Evolutionary conservation across 2,888 invertebrate genomes (phyloP), one percentile per base, ranked within the genome.

Genomic region (Drosophila sordidula): DNA sequence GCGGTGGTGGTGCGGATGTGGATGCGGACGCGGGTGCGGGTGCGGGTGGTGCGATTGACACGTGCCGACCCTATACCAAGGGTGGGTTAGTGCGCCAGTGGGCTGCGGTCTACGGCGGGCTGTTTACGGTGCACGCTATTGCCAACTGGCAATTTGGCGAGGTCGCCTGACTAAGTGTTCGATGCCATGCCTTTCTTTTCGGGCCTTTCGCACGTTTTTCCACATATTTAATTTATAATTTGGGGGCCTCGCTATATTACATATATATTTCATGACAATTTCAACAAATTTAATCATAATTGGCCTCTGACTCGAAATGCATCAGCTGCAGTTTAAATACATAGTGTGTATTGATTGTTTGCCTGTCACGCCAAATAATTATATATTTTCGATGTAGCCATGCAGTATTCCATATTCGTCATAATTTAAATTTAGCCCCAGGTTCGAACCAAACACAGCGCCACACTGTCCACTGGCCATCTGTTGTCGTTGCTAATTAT

Each of bases 91-190:
- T 11, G 41, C 14, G 34, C 22, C 14, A 14, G 11, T 0, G 3
- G 42, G 22, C 11, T 12, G 11, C 11, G 25, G n/a, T 4, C 34
- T n/a, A 11, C 6, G 38, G 2, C 26, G 26, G 18, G 22, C 34
- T 32, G 29, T 8, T 14, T 56, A 56, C 36, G 29, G 55, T 36
- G 22, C 68, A 68, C 65, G 71, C 65, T 49, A 70, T 36, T 52
- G 58, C 49, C 70, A 71, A 50, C 52, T 49, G 65, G 56, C 56
- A 39, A 42, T 47, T 41, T 49, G 52, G 39, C 63, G 38, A 51
- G 64, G 62, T 62, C 47, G 39, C 11, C 41, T 14, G 18, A 1
- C 32, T 12, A 14, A 8, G 25, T 38, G 25, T 41, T 42, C 29
- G n/a, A 32, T 12, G 18, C 6, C 5, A 11, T 36, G 12, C 16